Conservation (phyloP, 2,888 invertebrate genomes). For the Dinocampus coccinellae region DNA sequence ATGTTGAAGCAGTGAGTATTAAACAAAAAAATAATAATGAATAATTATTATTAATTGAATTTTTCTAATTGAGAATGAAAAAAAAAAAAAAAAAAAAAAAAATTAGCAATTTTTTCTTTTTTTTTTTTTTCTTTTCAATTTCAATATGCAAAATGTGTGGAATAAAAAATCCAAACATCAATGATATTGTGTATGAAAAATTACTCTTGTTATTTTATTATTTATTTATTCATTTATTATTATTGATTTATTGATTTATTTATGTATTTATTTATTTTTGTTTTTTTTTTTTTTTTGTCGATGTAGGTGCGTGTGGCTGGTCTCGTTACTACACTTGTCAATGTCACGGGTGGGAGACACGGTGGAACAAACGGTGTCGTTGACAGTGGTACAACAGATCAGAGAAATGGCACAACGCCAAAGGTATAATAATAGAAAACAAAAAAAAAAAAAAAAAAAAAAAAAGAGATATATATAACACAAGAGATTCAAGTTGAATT, state of each 20-base stretch:
- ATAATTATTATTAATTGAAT: background rate
- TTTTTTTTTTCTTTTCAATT: no score
- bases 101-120: no score
- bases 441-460: no score
- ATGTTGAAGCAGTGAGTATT: slow-evolving; percentile 80
- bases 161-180: no score
- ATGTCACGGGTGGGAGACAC: slow-evolving; percentile 81
- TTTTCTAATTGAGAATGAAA: no score
- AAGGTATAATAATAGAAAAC: no score
- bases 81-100: no score
- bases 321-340: slow-evolving; percentile 85
- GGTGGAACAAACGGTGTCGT: slow-evolving; percentile 56
- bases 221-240: background rate
- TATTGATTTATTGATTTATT: background rate
- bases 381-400: slow-evolving; percentile 48
- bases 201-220: background rate
- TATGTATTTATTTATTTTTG: background rate
- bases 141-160: no score
- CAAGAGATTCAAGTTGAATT: background rate
- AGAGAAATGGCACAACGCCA: slow-evolving; percentile 58
- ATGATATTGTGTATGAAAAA: no score
- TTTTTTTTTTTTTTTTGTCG: slow-evolving; percentile 10
- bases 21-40: background rate
- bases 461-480: slow-evolving; percentile 14
- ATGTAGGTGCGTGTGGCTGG: slow-evolving; percentile 79